Evolutionary conservation across 2,888 invertebrate genomes (phyloP).

Genomic region (Anticlea derivata): DNA sequence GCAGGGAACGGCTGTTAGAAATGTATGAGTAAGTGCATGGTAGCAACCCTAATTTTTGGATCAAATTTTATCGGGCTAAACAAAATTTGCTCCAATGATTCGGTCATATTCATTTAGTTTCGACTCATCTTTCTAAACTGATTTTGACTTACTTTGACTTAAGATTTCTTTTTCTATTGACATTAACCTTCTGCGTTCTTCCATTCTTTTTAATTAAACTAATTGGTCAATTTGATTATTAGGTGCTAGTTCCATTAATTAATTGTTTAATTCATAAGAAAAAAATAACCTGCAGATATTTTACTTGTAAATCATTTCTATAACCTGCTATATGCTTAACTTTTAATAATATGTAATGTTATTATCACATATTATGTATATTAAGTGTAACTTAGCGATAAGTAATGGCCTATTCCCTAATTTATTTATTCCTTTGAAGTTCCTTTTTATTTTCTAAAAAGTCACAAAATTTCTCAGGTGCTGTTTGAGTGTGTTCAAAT

Average conservation of each 20-base stretch:
- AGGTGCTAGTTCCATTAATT: constrained; percentile 13
- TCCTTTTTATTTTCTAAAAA: no score
- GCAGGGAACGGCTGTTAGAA: constrained; percentile 56
- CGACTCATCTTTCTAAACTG: not conserved
- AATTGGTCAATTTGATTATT: constrained; percentile 10
- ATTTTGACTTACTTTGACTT: constrained; percentile 7
- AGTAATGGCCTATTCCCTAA: no score
- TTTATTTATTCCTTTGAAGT: no score
- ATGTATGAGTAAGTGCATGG: constrained; percentile 46
- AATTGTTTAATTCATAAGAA: not conserved
- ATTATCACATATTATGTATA: no score
- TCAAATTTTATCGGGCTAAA: constrained; percentile 17
- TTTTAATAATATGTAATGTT: no score
- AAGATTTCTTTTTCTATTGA: constrained; percentile 9
- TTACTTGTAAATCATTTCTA: no score
- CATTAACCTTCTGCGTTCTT: constrained; percentile 7
- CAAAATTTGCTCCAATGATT: constrained; percentile 6
- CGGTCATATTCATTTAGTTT: not conserved
- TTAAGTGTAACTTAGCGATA: no score
- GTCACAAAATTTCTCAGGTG: no score
- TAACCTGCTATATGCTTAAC: no score
- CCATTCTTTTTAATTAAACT: not conserved
- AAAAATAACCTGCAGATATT: no score
- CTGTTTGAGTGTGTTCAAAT: no score
- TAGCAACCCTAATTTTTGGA: constrained; percentile 27